These are phyloP conservation scores for Heliconius cydno DNA, from an alignment of 2,888 invertebrate species.

Conservation along the genomic window DNA sequence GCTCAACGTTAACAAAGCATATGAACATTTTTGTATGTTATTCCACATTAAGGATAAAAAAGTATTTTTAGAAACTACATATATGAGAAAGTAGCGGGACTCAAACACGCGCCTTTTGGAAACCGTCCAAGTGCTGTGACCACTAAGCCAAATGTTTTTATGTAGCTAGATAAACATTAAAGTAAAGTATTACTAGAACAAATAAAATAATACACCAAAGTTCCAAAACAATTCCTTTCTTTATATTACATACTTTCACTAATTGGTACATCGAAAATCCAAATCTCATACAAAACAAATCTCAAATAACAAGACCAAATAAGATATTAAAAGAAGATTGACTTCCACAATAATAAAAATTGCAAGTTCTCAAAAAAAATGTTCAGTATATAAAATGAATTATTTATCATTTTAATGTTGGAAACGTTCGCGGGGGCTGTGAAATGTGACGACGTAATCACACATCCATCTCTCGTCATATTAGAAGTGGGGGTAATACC, in stretches of 20 bases:
- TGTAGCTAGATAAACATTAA: too few relatives aligned
- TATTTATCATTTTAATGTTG: constrained; percentile 61
- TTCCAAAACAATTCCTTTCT: background rate
- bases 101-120: too few relatives aligned
- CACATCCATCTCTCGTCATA: constrained; percentile 73
- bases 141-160: too few relatives aligned
- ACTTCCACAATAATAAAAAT: constrained; percentile 1
- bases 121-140: too few relatives aligned
- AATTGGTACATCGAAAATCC: background rate
- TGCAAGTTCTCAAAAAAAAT: constrained; percentile 42
- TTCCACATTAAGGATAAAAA: too few relatives aligned
- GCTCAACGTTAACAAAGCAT: too few relatives aligned
- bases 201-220: background rate
- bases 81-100: too few relatives aligned
- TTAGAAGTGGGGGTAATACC: constrained; percentile 68
- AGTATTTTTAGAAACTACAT: too few relatives aligned
- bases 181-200: background rate
- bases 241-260: background rate
- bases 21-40: too few relatives aligned
- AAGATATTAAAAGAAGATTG: background rate
- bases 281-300: background rate
- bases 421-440: constrained; percentile 45
- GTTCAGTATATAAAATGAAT: constrained; percentile 60
- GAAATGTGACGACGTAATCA: constrained; percentile 65
- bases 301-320: background rate